Evolutionary conservation across 2,888 invertebrate genomes (phyloP), one percentile per base, ranked within the genome.

Genomic region (Lasius platythorax): DNA sequence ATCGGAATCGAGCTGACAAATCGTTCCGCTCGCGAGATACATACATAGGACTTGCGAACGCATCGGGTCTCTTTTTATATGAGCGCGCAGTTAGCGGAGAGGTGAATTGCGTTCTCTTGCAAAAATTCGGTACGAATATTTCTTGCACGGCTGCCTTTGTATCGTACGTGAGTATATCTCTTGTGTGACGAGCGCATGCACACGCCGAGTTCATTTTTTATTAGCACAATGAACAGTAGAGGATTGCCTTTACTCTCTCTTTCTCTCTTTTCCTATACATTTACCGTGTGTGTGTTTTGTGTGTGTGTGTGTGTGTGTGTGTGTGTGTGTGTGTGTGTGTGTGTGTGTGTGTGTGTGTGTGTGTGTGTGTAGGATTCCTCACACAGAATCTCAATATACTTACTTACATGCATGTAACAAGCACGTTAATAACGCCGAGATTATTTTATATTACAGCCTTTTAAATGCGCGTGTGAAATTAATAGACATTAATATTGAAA

Each of bases 131-230:
- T 73, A 23, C 75, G 79, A 53, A 64, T 53, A 68, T 18, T 61
- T 61, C 88, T 83, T 73, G 88, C 75, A 84, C 86, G 83, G 53
- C 43, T 88, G 85, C 67, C 61, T 83, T 78, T 68, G 78, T 75
- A 64, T 85, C 86, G 84, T 88, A 88, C 88, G 79, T 83, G 72
- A 46, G 53, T 30, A 64, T n/a, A 53, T 53, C n/a, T 53, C 56
- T 53, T 56, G 58, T 56, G 53, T 78, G 58, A 68, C 67, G 28
- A 61, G 75, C 75, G 43, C 83, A 63, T 64, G 30, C 82, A 72
- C 67, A 82, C 63, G 68, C 79, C 67, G 76, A 86, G 85, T 87
- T 87, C 87, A 87, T 88, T 91, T 88, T 87, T 86, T 88, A 78
- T 86, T 83, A 82, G 66, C 53, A 68, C 82, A 79, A 85, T 72